Evolutionary conservation across 2,113 vertebrate genomes (phyloP).

Genomic region (Felis chaus): DNA sequence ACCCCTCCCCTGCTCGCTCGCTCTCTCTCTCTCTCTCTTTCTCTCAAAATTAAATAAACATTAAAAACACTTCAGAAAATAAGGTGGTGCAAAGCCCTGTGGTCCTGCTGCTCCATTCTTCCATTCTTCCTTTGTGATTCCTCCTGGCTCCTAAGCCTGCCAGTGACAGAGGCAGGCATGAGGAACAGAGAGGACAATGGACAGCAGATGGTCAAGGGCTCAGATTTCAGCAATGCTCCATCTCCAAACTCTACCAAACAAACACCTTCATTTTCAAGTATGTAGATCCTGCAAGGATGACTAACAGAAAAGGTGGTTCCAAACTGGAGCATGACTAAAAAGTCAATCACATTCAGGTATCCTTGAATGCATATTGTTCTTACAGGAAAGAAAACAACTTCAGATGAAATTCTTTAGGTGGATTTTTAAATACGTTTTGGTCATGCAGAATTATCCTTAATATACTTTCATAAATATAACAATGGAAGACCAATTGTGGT

Average conservation of each 20-base stretch:
- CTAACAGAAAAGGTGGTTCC: neutral
- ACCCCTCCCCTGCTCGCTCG: no score
- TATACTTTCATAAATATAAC: neutral
- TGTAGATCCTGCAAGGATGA: neutral
- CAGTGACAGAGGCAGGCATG: fast-evolving
- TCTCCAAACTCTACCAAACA: neutral
- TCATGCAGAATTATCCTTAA: neutral
- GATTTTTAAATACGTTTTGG: neutral
- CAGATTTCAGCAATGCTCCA: neutral
- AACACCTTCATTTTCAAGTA: neutral
- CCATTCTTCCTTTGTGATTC: neutral
- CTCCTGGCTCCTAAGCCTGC: neutral
- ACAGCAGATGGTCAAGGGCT: neutral
- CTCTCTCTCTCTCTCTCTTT: no score
- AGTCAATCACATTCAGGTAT: neutral
- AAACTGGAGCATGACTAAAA: neutral
- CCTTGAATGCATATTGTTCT: neutral
- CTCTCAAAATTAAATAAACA: no score
- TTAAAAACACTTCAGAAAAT: neutral
- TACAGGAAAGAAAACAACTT: neutral
- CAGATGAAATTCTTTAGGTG: neutral
- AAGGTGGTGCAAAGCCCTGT: neutral
- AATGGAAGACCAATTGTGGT: neutral
- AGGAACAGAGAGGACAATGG: neutral
- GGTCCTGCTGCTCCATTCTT: no score